phyloP scores from a whole-genome alignment of 2,888 invertebrate species.

The Listrodromus nycthemerus region DNA sequence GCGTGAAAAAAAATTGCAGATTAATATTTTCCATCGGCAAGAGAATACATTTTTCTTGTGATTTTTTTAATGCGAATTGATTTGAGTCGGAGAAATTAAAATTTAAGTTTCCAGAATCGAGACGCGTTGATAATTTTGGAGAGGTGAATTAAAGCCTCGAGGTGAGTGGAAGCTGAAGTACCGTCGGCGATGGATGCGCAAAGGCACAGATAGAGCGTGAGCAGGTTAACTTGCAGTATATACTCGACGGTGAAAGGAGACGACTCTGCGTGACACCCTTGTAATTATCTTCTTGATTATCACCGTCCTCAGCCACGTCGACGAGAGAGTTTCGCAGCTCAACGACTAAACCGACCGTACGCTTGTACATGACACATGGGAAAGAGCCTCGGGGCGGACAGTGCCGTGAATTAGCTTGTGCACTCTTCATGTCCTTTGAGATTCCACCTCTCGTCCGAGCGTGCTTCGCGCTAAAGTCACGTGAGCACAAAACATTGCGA shows the following conservation, averaged over 20 bases:
- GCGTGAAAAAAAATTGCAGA: not conserved
- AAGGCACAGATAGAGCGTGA: slow-evolving; percentile 12
- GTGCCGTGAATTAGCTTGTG: slow-evolving; percentile 10
- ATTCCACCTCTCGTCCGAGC: not conserved
- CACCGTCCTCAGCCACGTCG: slow-evolving; percentile 52
- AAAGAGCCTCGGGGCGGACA: slow-evolving; percentile 10
- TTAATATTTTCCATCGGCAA: too few relatives aligned
- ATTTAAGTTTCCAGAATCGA: not conserved
- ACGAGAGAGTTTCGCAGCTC: slow-evolving; percentile 55
- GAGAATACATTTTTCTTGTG: too few relatives aligned
- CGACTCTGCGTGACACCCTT: slow-evolving; percentile 55
- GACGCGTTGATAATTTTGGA: not conserved
- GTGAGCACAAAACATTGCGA: not conserved
- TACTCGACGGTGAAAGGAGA: slow-evolving; percentile 30
- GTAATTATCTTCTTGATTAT: slow-evolving; percentile 67
- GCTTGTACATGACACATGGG: slow-evolving; percentile 5
- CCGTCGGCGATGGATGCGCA: slow-evolving; percentile 5
- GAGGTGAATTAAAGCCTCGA: not conserved
- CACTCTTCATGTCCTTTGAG: slow-evolving; percentile 19
- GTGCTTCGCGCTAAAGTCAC: not conserved
- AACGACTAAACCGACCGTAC: not conserved
- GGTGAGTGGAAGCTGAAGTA: not conserved
- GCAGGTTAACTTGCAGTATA: not conserved
- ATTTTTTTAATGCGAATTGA: too few relatives aligned
- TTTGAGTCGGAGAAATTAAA: not conserved